Evolutionary conservation across 2,888 invertebrate genomes (phyloP).

Genomic region (Rotaria macrura): DNA sequence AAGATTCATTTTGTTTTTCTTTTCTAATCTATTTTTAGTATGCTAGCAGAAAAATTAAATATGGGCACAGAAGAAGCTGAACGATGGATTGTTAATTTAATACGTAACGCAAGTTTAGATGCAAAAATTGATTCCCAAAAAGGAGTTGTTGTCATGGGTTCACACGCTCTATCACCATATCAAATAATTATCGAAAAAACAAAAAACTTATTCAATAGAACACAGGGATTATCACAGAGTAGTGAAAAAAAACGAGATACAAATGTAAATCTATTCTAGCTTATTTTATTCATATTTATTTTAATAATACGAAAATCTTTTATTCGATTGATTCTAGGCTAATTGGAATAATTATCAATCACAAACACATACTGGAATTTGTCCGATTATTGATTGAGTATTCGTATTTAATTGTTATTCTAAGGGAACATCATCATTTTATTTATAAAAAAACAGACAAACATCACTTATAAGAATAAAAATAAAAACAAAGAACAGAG

Average conservation of each 20-base stretch:
- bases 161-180: conserved; percentile 91
- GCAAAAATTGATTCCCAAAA: conserved; percentile 88
- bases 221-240: neutral
- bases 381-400: neutral
- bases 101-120: conserved; percentile 89
- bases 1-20: conserved; percentile 19
- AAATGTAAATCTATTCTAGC: neutral
- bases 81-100: conserved; percentile 97
- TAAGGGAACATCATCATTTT: too few species aligned
- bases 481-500: neutral
- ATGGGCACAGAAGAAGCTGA: conserved; percentile 97
- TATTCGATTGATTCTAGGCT: neutral
- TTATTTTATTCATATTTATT: neutral
- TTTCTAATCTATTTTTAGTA: conserved; percentile 59
- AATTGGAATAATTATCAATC: conserved; percentile 15
- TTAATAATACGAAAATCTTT: too few species aligned
- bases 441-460: too few species aligned
- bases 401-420: neutral
- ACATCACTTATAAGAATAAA: neutral
- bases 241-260: neutral
- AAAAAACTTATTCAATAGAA: conserved; percentile 61
- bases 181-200: conserved; percentile 89
- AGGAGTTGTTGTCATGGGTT: conserved; percentile 98
- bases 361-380: neutral
- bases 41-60: conserved; percentile 94